phyloP scores from a whole-genome alignment of 2,888 invertebrate genomes.

The Meiosimyza platycephala region DNA sequence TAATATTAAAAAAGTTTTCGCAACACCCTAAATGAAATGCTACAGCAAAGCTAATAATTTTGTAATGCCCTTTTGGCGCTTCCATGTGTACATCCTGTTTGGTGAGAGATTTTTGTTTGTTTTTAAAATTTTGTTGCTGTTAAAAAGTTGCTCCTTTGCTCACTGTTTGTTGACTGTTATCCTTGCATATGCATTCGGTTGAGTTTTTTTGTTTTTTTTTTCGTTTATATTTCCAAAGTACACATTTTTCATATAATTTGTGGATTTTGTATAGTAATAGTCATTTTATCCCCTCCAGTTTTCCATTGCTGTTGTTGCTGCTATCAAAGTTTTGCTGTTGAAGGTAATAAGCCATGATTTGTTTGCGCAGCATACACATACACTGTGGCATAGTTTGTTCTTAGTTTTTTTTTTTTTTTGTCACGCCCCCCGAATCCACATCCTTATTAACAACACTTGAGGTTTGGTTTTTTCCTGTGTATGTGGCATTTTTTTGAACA shows the following conservation, averaged over 20 bases:
- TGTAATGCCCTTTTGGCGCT: constrained; percentile 16
- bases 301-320: background rate
- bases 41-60: constrained; percentile 17
- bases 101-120: background rate
- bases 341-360: constrained; percentile 34
- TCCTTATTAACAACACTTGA: background rate
- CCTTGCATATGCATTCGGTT: background rate
- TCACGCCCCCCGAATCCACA: background rate
- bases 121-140: constrained; percentile 9
- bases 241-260: constrained; percentile 14
- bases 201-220: background rate
- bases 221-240: constrained; percentile 8
- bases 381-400: background rate
- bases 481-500: background rate
- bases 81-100: constrained; percentile 3
- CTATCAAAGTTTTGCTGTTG: constrained; percentile 10
- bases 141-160: background rate
- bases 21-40: too few species aligned
- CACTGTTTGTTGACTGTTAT: background rate
- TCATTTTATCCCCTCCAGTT: background rate
- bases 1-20: too few species aligned
- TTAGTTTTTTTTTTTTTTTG: background rate
- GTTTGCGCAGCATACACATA: constrained; percentile 10
- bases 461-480: background rate
- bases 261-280: background rate